These are phyloP conservation scores for Diabrotica balteata DNA, from an alignment of 2,888 invertebrate genomes.

Conservation along the genomic window DNA sequence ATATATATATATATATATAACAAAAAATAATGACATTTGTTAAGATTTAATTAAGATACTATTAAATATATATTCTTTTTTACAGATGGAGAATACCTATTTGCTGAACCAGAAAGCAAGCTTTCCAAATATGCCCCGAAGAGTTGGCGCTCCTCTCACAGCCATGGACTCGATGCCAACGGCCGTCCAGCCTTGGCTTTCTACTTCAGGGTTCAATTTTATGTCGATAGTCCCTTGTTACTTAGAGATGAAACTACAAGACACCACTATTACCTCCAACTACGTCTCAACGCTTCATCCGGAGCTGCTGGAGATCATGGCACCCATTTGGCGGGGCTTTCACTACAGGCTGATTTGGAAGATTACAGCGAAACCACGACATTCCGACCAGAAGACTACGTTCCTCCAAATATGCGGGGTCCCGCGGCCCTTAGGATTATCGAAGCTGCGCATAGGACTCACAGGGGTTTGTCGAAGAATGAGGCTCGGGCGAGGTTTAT, in stretches of 20 bases:
- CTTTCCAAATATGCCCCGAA: constrained; percentile 96
- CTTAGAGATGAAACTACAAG: constrained; percentile 90
- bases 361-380: constrained; percentile 72
- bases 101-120: constrained; percentile 94
- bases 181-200: constrained; percentile 88
- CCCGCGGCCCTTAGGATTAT: constrained; percentile 66
- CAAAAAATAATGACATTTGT: too few species aligned
- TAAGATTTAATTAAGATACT: too few species aligned
- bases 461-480: constrained; percentile 74
- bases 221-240: constrained; percentile 89
- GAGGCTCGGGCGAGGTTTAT: constrained; percentile 91
- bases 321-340: constrained; percentile 78
- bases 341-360: constrained; percentile 92
- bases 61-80: too few species aligned
- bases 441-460: constrained; percentile 82
- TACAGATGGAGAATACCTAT: constrained; percentile 95
- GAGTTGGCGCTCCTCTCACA: constrained; percentile 93
- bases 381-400: constrained; percentile 84
- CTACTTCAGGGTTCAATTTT: constrained; percentile 91
- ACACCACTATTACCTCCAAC: constrained; percentile 93
- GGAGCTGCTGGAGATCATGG: constrained; percentile 72
- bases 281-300: constrained; percentile 84
- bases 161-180: constrained; percentile 88
- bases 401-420: constrained; percentile 72
- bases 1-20: too few species aligned